These are phyloP conservation scores for Varanus salvator DNA, from an alignment of 2,113 vertebrate genomes.

Conservation along the genomic window DNA sequence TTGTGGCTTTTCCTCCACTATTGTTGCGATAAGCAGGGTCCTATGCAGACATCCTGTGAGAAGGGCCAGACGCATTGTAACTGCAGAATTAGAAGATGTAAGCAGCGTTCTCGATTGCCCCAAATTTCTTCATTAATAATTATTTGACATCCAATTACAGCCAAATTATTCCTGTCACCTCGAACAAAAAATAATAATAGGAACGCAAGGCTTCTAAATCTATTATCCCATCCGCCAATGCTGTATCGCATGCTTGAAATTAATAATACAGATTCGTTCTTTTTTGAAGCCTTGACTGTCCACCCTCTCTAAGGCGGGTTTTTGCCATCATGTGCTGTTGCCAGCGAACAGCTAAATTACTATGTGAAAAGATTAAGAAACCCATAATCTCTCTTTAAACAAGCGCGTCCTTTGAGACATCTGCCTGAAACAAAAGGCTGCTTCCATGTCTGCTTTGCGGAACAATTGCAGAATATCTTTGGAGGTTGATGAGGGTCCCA, in stretches of 20 bases:
- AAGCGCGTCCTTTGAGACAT: slow-evolving; percentile 20
- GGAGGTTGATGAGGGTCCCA: background rate
- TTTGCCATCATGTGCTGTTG: background rate
- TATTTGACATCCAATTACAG: slow-evolving; percentile 57
- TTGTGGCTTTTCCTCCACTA: slow-evolving; percentile 27
- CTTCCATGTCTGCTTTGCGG: background rate
- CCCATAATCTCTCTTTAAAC: background rate
- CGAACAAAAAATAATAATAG: background rate
- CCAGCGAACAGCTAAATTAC: background rate
- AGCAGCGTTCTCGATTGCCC: slow-evolving; percentile 55
- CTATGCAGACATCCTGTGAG: slow-evolving; percentile 63
- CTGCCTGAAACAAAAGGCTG: background rate
- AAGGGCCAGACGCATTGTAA: slow-evolving; percentile 65
- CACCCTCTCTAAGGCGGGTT: fast-evolving
- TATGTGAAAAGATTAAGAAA: slow-evolving; percentile 6
- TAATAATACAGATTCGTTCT: slow-evolving; percentile 17
- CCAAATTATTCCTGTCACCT: slow-evolving; percentile 44
- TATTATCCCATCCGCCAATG: slow-evolving; percentile 38
- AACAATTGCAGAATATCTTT: background rate
- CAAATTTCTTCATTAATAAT: slow-evolving; percentile 73
- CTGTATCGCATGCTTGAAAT: slow-evolving; percentile 33
- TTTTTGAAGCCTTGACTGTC: background rate
- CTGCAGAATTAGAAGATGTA: slow-evolving; percentile 58
- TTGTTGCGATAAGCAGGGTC: slow-evolving; percentile 56
- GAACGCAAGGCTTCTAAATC: background rate